phyloP scores from a whole-genome alignment of 2,888 invertebrate species.

The Melipona bicolor region DNA sequence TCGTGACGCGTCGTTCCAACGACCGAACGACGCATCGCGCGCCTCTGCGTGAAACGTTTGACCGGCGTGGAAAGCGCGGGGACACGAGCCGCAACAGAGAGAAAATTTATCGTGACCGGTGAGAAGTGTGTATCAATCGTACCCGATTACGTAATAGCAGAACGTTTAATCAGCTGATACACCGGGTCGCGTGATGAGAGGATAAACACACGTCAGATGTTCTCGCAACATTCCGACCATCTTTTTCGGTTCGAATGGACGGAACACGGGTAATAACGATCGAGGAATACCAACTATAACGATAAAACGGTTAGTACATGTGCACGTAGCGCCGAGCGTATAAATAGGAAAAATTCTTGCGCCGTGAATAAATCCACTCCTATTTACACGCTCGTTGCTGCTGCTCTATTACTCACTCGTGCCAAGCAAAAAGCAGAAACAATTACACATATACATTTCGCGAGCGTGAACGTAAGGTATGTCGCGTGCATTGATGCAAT shows the following conservation, averaged over 20 bases:
- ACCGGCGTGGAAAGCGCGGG: background rate
- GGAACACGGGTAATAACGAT: background rate
- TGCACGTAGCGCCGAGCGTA: too few relatives aligned
- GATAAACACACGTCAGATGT: constrained; percentile 58
- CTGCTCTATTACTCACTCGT: background rate
- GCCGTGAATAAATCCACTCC: background rate
- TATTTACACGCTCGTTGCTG: background rate
- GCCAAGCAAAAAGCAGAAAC: background rate
- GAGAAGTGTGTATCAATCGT: constrained; percentile 55
- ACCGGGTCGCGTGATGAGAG: constrained; percentile 40
- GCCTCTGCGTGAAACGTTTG: constrained; percentile 2
- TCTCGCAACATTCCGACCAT: constrained; percentile 20
- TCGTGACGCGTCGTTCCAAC: constrained; percentile 5
- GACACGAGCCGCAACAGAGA: constrained; percentile 10
- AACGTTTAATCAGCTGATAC: constrained; percentile 69
- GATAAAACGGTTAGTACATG: too few relatives aligned
- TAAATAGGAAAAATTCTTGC: too few relatives aligned
- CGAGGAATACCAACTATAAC: too few relatives aligned
- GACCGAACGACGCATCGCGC: constrained; percentile 1
- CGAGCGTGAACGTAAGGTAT: constrained; percentile 54
- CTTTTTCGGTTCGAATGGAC: background rate
- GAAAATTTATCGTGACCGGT: constrained; percentile 55
- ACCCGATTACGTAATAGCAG: constrained; percentile 64
- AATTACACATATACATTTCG: background rate
- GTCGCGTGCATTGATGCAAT: constrained; percentile 70